phyloP scores from a whole-genome alignment of 2,888 invertebrate species.

The Acanthoscelides obtectus region DNA sequence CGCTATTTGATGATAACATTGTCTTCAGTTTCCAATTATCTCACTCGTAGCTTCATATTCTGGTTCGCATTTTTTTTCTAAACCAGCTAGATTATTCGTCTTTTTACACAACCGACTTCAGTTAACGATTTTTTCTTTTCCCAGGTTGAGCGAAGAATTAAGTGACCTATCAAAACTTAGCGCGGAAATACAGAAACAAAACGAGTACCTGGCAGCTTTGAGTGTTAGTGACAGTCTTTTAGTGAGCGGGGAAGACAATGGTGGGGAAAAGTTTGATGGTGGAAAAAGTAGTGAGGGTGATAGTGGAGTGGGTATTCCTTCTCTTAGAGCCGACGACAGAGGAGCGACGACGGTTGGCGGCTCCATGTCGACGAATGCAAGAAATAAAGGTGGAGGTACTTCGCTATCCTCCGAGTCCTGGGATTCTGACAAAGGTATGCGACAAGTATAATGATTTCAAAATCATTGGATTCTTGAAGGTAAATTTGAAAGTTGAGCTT shows the following conservation, averaged over 20 bases:
- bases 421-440: constrained; percentile 43
- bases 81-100: too few species aligned
- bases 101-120: too few species aligned
- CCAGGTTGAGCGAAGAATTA: constrained; percentile 54
- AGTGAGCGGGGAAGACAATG: constrained; percentile 43
- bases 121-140: background rate
- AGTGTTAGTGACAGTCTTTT: constrained; percentile 48
- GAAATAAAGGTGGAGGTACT: background rate
- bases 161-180: constrained; percentile 55
- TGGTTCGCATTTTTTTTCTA: too few species aligned
- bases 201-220: constrained; percentile 54
- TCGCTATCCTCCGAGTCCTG: constrained; percentile 16
- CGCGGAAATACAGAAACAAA: constrained; percentile 56
- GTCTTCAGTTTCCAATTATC: too few species aligned
- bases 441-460: too few species aligned
- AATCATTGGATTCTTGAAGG: too few species aligned
- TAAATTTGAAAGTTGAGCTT: too few species aligned
- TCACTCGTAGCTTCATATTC: too few species aligned
- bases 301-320: constrained; percentile 18
- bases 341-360: background rate
- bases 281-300: constrained; percentile 44
- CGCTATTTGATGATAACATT: too few species aligned
- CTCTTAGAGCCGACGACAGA: background rate
- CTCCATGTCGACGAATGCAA: background rate
- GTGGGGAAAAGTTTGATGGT: constrained; percentile 27